Percentiles rank a stretch among this genome's conserved stretches.
phyloP scores from a whole-genome alignment of 2,888 invertebrate species.

The Lapara coniferarum region DNA sequence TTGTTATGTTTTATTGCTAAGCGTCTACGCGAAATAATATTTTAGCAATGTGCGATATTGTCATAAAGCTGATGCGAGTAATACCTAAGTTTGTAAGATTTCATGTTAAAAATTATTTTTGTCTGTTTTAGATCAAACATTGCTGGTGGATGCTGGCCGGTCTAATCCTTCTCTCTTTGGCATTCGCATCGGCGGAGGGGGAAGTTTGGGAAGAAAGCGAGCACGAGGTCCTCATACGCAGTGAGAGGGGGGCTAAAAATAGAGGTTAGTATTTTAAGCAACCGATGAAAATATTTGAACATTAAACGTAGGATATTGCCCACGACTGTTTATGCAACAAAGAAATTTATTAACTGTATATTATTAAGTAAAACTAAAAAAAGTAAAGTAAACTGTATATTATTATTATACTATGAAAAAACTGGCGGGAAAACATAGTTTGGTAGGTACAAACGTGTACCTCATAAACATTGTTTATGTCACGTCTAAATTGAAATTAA shows the following conservation, averaged over 20 bases:
- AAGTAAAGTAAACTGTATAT: too few species aligned
- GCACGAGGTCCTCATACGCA: constrained; percentile 91
- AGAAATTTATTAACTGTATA: too few species aligned
- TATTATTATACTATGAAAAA: too few species aligned
- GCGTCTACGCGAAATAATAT: constrained; percentile 1
- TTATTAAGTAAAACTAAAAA: too few species aligned
- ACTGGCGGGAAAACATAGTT: too few species aligned
- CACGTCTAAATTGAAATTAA: too few species aligned
- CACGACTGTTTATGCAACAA: not conserved
- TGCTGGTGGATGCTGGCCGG: constrained; percentile 76
- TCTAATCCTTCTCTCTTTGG: constrained; percentile 77
- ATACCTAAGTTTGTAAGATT: too few species aligned
- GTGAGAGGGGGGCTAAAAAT: constrained; percentile 90
- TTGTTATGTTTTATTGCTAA: not conserved
- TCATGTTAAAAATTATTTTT: not conserved
- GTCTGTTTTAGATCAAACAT: constrained; percentile 54
- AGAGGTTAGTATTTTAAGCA: constrained; percentile 72
- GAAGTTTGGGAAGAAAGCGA: constrained; percentile 92
- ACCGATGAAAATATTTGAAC: not conserved
- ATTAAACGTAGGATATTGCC: not conserved
- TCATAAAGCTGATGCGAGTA: not conserved
- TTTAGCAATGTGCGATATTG: not conserved
- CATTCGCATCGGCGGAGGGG: constrained; percentile 83
- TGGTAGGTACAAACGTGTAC: too few species aligned
- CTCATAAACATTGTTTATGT: too few species aligned